A percentile compares a stretch with the other conserved stretches of the same genome.
phyloP scores from a whole-genome alignment of 2,888 invertebrate species.

The Euplagia quadripunctaria region DNA sequence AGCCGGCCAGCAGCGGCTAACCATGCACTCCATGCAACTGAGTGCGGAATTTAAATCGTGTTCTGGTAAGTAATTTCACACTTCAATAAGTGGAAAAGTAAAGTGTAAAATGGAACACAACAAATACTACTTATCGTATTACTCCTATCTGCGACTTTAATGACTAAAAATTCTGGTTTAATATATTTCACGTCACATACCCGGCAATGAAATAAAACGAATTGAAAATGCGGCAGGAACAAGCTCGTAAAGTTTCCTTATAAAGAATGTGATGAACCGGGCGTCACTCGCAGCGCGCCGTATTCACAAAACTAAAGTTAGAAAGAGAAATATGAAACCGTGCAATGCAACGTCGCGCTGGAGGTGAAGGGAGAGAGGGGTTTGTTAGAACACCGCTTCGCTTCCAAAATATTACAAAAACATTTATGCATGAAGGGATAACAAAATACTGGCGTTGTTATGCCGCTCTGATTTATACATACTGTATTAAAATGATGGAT shows the following conservation, averaged over 20 bases:
- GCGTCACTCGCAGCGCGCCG: constrained; percentile 50
- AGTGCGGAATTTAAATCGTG: constrained; percentile 69
- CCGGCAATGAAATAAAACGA: constrained; percentile 34
- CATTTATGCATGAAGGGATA: constrained; percentile 85
- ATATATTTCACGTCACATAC: constrained; percentile 28
- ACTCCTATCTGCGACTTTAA: constrained; percentile 38
- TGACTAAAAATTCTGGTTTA: constrained; percentile 12
- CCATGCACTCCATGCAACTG: constrained; percentile 16
- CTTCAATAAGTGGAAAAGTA: constrained; percentile 76
- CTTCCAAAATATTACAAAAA: constrained; percentile 82
- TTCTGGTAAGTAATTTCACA: constrained; percentile 75
- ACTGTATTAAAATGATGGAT: constrained; percentile 65
- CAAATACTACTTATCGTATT: constrained; percentile 59
- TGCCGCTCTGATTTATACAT: constrained; percentile 73
- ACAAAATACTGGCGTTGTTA: constrained; percentile 77
- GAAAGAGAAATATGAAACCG: constrained; percentile 69
- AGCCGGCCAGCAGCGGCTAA: constrained; percentile 43
- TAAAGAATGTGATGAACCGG: constrained; percentile 53
- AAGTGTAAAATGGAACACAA: constrained; percentile 79
- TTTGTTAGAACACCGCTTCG: constrained; percentile 71
- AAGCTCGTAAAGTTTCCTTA: constrained; percentile 51
- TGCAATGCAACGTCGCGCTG: constrained; percentile 64
- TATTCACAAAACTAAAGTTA: constrained; percentile 65
- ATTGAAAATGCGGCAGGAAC: constrained; percentile 44
- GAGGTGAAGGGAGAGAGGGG: constrained; percentile 60